Base-by-base conservation (phyloP, 2,113 vertebrate genomes). In the Trematomus loennbergii region DNA sequence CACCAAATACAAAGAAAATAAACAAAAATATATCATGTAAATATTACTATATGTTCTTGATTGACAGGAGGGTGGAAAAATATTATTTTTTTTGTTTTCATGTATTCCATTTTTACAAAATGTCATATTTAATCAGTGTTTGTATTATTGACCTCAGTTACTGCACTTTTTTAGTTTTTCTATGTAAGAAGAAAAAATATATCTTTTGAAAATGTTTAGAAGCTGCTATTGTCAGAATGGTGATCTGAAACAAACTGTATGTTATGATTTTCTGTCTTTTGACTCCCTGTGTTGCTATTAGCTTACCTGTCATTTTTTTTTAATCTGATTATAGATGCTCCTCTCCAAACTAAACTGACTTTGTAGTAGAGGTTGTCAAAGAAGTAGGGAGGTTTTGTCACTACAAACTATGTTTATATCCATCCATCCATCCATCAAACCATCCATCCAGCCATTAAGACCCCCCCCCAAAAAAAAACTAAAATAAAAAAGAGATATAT, bases 141-240 rank as follows among this genome's bases (percentile, higher is more conserved):
- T 92, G 89, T 95, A 95, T 95, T 93, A 95, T 95, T 96, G 94
- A 96, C 95, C 96, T 98, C 95, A 92, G 94, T 96, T 95, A 95
- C 95, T 96, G 95, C 96, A 97, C 95, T 97, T 95, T 67, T 95
- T 94, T 93, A 94, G 94, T 94, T 93, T 94, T 93, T 92, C 92
- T 94, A 93, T 95, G 87, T 91, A 94, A 92, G 82, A 90, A 88
- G 81, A 89, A 90, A 92, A 91, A 85, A 78, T 91, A 85, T 90
- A 91, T 91, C 81, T 89, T 84, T 91, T 77, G 89, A 92, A 90
- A 91, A 90, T 87, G 81, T 94, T 90, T 93, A 93, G 90, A 93
- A 93, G 96, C 96, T 98, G 96, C 97, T 97, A 96, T 93, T 90
- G 91, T 93, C 89, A 93, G 90, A 94, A 93, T 93, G 93, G 93